A percentile compares a stretch with the other conserved stretches of the same genome.
phyloP scores from a whole-genome alignment of 2,888 invertebrate species.

The Latrodectus hesperus region DNA sequence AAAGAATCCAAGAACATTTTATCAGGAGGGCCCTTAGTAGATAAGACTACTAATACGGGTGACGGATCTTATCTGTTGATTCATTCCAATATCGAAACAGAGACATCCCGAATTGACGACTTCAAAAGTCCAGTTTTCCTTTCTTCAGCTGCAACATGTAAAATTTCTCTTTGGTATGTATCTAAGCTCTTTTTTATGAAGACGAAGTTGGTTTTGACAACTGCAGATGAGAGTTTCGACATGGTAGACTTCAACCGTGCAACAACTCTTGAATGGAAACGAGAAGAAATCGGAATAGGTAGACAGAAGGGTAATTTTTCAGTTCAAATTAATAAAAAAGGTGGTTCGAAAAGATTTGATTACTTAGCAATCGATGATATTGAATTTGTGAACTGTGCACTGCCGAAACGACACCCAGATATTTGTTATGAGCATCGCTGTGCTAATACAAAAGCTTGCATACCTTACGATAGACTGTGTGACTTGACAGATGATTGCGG shows the following conservation, averaged over 20 bases:
- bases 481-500: slow-evolving; percentile 69
- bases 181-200: background rate
- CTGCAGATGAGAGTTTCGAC: slow-evolving; percentile 8
- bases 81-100: slow-evolving; percentile 13
- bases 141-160: slow-evolving; percentile 47
- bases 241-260: slow-evolving; percentile 18
- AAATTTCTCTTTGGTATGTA: slow-evolving; percentile 53
- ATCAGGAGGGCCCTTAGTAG: slow-evolving; percentile 29
- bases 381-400: slow-evolving; percentile 64
- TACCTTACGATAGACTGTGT: slow-evolving; percentile 52
- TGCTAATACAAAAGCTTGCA: slow-evolving; percentile 41
- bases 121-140: slow-evolving; percentile 51
- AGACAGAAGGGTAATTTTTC: slow-evolving; percentile 44
- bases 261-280: slow-evolving; percentile 8
- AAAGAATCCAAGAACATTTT: slow-evolving; percentile 13
- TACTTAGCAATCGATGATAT: slow-evolving; percentile 65
- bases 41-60: slow-evolving; percentile 54
- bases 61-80: slow-evolving; percentile 61
- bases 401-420: slow-evolving; percentile 31
- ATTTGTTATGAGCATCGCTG: slow-evolving; percentile 38
- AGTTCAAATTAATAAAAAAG: slow-evolving; percentile 36
- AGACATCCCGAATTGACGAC: slow-evolving; percentile 23
- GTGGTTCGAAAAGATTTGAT: background rate
- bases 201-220: slow-evolving; percentile 9
- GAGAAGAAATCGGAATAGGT: slow-evolving; percentile 55